A percentile compares a stretch with the other conserved stretches of the same genome.
Evolutionary conservation across 2,888 invertebrate genomes (phyloP).

Genomic region (Patella pellucida): DNA sequence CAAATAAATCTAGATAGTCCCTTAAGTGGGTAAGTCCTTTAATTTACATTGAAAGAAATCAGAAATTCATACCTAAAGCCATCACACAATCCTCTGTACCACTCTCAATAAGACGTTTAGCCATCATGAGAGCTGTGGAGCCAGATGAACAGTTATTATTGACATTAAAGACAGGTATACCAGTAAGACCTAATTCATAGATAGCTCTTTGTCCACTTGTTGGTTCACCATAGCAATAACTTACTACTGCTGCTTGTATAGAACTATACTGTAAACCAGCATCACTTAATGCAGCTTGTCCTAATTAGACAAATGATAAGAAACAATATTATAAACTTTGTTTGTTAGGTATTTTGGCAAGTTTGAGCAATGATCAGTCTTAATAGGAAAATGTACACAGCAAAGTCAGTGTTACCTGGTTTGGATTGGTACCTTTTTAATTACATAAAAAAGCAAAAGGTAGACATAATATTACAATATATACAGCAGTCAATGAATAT

Average conservation of each 20-base stretch:
- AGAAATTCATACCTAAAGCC: conserved; percentile 54
- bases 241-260: conserved; percentile 61
- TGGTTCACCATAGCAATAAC: conserved; percentile 67
- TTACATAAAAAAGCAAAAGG: too few relatives aligned
- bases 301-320: conserved; percentile 32
- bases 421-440: too few relatives aligned
- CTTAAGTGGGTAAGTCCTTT: too few relatives aligned
- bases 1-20: too few relatives aligned
- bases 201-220: conserved; percentile 83
- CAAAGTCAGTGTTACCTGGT: too few relatives aligned
- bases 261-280: conserved; percentile 51
- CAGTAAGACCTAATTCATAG: conserved; percentile 88
- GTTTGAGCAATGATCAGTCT: not conserved
- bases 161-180: conserved; percentile 64
- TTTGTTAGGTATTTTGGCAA: not conserved
- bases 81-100: conserved; percentile 60
- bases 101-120: conserved; percentile 54
- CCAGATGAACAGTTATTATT: conserved; percentile 67
- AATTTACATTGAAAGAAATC: not conserved
- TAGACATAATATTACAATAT: too few relatives aligned
- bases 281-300: conserved; percentile 54
- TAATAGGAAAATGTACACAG: not conserved
- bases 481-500: too few relatives aligned
- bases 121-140: conserved; percentile 61
- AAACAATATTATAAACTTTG: not conserved